These are phyloP conservation scores for Tonatia bakeri DNA, from an alignment of 2,113 vertebrate species.

Conservation along the genomic window DNA sequence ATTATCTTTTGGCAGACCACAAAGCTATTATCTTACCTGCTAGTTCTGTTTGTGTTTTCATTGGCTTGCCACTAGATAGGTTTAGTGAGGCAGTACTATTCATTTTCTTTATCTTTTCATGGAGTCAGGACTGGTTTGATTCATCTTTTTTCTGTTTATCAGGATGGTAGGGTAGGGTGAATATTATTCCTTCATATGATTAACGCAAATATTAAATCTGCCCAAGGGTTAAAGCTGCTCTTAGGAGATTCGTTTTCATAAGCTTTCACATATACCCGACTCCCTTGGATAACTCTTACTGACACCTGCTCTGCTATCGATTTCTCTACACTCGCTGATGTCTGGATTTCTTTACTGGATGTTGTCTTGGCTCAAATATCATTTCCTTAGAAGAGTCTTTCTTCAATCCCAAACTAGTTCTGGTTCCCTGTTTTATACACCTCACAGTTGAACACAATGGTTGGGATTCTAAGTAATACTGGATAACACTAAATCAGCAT, in stretches of 20 bases:
- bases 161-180: neutral
- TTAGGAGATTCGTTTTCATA: neutral
- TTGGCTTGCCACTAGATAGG: neutral
- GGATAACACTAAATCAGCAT: neutral
- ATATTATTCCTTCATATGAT: neutral
- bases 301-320: neutral
- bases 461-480: neutral
- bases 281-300: neutral
- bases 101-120: constrained; percentile 27
- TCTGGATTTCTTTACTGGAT: constrained; percentile 27
- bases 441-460: neutral
- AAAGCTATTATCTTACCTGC: neutral
- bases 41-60: neutral
- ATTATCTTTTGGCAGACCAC: neutral
- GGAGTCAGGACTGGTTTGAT: neutral
- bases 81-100: neutral
- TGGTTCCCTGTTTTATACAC: neutral
- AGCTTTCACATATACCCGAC: neutral
- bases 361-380: neutral
- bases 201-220: neutral
- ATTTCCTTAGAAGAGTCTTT: neutral
- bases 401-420: neutral
- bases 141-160: neutral
- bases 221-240: neutral
- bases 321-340: neutral